These are phyloP conservation scores for Theretra japonica DNA, from an alignment of 2,888 invertebrate genomes.

Conservation along the genomic window DNA sequence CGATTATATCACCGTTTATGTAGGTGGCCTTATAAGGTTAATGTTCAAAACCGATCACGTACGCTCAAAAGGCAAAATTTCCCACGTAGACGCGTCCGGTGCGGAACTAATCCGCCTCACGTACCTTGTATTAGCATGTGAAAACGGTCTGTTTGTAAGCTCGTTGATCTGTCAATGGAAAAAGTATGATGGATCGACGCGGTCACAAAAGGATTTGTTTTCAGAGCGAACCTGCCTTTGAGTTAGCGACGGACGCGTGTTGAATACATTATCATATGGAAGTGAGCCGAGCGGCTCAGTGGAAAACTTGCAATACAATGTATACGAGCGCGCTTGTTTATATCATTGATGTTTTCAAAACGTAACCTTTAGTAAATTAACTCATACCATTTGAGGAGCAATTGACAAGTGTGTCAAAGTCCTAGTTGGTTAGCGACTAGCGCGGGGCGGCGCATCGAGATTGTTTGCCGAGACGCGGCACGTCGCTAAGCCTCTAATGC, in stretches of 20 bases:
- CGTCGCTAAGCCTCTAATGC: slow-evolving; percentile 29
- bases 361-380: slow-evolving; percentile 11
- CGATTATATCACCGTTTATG: slow-evolving; percentile 81
- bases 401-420: slow-evolving; percentile 32
- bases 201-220: slow-evolving; percentile 79
- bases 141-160: slow-evolving; percentile 82
- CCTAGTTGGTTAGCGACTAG: slow-evolving; percentile 28
- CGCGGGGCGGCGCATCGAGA: slow-evolving; percentile 29
- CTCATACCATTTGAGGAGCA: slow-evolving; percentile 26
- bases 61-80: slow-evolving; percentile 48
- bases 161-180: slow-evolving; percentile 77
- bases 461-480: slow-evolving; percentile 27
- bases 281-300: slow-evolving; percentile 13
- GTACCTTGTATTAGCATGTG: slow-evolving; percentile 80
- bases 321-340: slow-evolving; percentile 33
- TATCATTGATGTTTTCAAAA: slow-evolving; percentile 43
- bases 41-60: slow-evolving; percentile 64
- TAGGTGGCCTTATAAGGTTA: slow-evolving; percentile 84
- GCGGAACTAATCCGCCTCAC: slow-evolving; percentile 79
- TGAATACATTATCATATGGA: slow-evolving; percentile 69
- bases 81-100: slow-evolving; percentile 66
- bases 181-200: slow-evolving; percentile 79
- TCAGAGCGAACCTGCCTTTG: slow-evolving; percentile 76
- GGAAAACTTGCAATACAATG: slow-evolving; percentile 43
- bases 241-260: slow-evolving; percentile 73